A percentile compares a stretch with the other conserved stretches of the same genome.
These are phyloP conservation scores for Myiagra hebetior DNA, from an alignment of 2,113 vertebrate species.

Conservation along the genomic window DNA sequence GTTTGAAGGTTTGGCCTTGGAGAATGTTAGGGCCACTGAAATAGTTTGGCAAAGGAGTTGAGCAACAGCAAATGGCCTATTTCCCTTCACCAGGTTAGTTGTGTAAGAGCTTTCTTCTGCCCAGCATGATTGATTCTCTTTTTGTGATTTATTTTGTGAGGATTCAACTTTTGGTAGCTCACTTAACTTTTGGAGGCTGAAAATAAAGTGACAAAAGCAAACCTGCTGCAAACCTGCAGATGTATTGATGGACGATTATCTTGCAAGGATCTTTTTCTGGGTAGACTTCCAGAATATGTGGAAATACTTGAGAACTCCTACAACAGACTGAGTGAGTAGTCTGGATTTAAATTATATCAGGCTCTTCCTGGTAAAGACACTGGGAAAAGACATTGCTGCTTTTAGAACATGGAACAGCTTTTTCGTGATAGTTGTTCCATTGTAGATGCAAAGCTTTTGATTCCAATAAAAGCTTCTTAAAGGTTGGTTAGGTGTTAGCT, in stretches of 20 bases:
- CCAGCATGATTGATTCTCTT: not conserved
- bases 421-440: not conserved
- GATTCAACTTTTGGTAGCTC: not conserved
- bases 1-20: not conserved
- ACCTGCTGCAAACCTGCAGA: not conserved
- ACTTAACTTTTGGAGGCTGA: constrained; percentile 4
- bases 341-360: not conserved
- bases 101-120: constrained; percentile 8
- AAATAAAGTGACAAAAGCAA: constrained; percentile 31
- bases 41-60: not conserved
- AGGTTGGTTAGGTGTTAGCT: not conserved
- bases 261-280: not conserved
- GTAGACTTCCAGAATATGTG: not conserved
- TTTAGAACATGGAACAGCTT: not conserved
- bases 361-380: not conserved
- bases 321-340: not conserved
- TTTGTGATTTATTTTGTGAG: not conserved
- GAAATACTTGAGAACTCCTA: not conserved
- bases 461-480: not conserved
- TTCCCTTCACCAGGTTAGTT: not conserved
- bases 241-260: not conserved
- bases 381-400: not conserved
- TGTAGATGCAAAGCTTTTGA: not conserved
- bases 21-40: not conserved
- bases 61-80: not conserved